Percentiles rank a stretch among this genome's conserved stretches.
phyloP scores from a whole-genome alignment of 1,140 invertebrate genomes.

The Drosophila sp. region DNA sequence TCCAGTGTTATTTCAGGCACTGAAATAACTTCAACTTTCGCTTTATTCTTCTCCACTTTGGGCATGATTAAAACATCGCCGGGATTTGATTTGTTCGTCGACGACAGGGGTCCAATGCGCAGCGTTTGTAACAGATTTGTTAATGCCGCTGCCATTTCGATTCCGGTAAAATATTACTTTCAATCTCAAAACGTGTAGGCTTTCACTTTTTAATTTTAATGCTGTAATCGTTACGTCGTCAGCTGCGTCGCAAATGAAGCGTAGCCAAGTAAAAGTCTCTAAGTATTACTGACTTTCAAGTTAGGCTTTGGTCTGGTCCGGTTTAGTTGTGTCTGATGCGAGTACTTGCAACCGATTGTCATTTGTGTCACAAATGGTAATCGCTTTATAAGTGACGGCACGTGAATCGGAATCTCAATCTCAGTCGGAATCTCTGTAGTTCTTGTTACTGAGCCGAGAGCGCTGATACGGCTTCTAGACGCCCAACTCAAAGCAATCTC shows the following conservation, averaged over 20 bases:
- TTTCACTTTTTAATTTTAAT: conserved; percentile 68
- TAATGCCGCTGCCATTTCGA: conserved; percentile 67
- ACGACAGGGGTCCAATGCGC: conserved; percentile 60
- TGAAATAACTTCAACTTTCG: conserved; percentile 35
- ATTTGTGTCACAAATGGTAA: conserved; percentile 54
- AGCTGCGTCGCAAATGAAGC: conserved; percentile 38
- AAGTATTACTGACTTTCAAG: conserved; percentile 12
- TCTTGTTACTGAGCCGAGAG: not conserved
- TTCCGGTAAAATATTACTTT: conserved; percentile 31
- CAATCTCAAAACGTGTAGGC: conserved; percentile 21
- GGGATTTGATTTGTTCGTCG: conserved; percentile 31
- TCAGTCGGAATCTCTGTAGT: not conserved
- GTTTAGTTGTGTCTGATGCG: conserved; percentile 49
- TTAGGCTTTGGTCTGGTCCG: conserved; percentile 52
- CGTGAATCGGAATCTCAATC: conserved; percentile 51
- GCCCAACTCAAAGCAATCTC: conserved; percentile 1
- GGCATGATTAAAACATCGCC: conserved; percentile 46
- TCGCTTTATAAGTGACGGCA: conserved; percentile 76
- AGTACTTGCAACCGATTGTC: conserved; percentile 62
- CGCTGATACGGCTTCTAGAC: conserved; percentile 15
- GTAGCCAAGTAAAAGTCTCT: conserved; percentile 18
- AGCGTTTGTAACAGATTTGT: conserved; percentile 72
- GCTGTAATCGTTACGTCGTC: conserved; percentile 36
- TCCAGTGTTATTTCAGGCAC: conserved; percentile 86
- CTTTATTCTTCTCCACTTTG: conserved; percentile 44